Evolutionary conservation across 1,140 invertebrate species (phyloP).

Genomic region (Tribolium madens): DNA sequence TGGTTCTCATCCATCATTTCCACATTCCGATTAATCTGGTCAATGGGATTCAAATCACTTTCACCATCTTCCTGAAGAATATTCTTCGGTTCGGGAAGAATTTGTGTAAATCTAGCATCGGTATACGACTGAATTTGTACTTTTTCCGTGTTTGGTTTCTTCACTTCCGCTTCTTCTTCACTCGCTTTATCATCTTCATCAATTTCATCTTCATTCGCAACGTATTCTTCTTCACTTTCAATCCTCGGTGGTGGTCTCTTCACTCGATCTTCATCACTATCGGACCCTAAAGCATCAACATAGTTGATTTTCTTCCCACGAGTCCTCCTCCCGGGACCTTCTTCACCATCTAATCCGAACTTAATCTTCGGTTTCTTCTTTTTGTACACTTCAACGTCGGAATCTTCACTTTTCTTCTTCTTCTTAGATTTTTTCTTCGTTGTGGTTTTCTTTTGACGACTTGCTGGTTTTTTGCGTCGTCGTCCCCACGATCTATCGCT

Average conservation of each 20-base stretch:
- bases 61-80: constrained; percentile 34
- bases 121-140: constrained; percentile 17
- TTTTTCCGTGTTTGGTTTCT: constrained; percentile 3
- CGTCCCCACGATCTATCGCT: constrained; percentile 73
- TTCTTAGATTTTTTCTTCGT: constrained; percentile 67
- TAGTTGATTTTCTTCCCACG: constrained; percentile 80
- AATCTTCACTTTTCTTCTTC: constrained; percentile 66
- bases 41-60: constrained; percentile 52
- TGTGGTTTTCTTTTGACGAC: constrained; percentile 1
- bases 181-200: constrained; percentile 69
- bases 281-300: constrained; percentile 74
- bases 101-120: constrained; percentile 7
- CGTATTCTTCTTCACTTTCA: constrained; percentile 70
- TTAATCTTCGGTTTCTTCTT: constrained; percentile 66
- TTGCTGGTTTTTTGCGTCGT: constrained; percentile 64
- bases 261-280: constrained; percentile 69
- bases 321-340: constrained; percentile 69
- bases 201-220: constrained; percentile 69
- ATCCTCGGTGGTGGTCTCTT: constrained; percentile 31
- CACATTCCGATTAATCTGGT: constrained; percentile 58
- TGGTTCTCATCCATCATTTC: constrained; percentile 70
- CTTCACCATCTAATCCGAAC: constrained; percentile 70
- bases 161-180: constrained; percentile 61
- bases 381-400: constrained; percentile 67
- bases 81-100: constrained; percentile 12